Evolutionary conservation across 2,888 invertebrate genomes (phyloP).

Genomic region (Macropis europaea): DNA sequence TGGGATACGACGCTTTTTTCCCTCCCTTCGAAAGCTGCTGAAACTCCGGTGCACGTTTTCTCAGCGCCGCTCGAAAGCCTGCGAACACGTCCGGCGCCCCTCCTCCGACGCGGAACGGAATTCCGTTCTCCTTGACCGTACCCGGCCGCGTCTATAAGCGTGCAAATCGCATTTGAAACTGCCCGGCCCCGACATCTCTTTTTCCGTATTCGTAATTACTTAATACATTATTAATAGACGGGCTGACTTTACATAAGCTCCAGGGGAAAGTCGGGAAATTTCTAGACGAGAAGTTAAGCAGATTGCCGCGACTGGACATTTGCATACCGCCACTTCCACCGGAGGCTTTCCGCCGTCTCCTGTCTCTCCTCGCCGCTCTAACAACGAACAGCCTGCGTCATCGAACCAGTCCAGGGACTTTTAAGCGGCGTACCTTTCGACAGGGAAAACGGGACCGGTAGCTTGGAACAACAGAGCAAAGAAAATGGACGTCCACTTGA

Average conservation of each 20-base stretch:
- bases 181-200: slow-evolving; percentile 54
- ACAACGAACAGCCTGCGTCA: slow-evolving; percentile 23
- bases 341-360: slow-evolving; percentile 33
- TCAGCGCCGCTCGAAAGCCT: background rate
- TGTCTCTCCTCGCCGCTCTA: slow-evolving; percentile 20
- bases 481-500: too few relatives aligned
- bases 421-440: slow-evolving; percentile 41
- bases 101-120: background rate
- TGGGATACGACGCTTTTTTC: slow-evolving; percentile 42
- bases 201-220: slow-evolving; percentile 74
- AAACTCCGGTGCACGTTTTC: background rate
- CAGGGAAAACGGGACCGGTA: slow-evolving; percentile 39
- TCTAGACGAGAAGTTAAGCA: slow-evolving; percentile 74
- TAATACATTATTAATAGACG: slow-evolving; percentile 78
- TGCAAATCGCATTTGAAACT: slow-evolving; percentile 50
- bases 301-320: slow-evolving; percentile 73
- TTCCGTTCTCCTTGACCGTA: slow-evolving; percentile 19
- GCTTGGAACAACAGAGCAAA: background rate
- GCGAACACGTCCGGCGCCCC: background rate
- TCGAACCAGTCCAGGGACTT: slow-evolving; percentile 43
- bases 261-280: slow-evolving; percentile 68
- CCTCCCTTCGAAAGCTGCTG: background rate
- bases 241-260: slow-evolving; percentile 75
- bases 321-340: slow-evolving; percentile 67
- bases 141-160: slow-evolving; percentile 14